A percentile compares a stretch with the other conserved stretches of the same genome.
Evolutionary conservation across 2,888 invertebrate genomes (phyloP).

Genomic region (Halictus quadricinctus): DNA sequence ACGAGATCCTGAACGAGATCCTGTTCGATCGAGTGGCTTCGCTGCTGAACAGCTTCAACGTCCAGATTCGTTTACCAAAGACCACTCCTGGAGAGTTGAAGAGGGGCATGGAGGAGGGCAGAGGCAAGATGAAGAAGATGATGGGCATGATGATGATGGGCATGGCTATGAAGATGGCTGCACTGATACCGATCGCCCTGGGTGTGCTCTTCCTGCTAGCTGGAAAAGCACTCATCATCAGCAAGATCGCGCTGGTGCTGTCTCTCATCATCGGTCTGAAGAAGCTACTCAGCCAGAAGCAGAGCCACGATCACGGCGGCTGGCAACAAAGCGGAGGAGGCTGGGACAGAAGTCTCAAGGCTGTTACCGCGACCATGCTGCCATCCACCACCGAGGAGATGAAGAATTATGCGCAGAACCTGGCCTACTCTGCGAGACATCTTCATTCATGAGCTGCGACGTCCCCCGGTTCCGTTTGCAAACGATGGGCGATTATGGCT

Average conservation of each 20-base stretch:
- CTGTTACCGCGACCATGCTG: constrained; percentile 62
- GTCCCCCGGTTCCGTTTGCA: constrained; percentile 31
- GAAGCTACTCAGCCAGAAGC: constrained; percentile 89
- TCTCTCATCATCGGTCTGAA: constrained; percentile 92
- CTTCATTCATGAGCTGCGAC: constrained; percentile 46
- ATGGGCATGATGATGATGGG: constrained; percentile 97
- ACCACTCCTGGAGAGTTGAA: constrained; percentile 87
- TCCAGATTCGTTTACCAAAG: constrained; percentile 90
- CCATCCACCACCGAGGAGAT: constrained; percentile 73
- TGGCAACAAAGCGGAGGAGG: constrained; percentile 83
- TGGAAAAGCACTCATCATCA: constrained; percentile 93
- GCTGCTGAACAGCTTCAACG: constrained; percentile 89
- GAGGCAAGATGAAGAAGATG: constrained; percentile 95
- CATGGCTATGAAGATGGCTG: constrained; percentile 92
- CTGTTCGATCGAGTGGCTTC: constrained; percentile 88
- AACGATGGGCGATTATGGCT: neutral
- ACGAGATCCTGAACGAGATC: constrained; percentile 87
- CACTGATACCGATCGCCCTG: constrained; percentile 91
- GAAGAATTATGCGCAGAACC: constrained; percentile 84
- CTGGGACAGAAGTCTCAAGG: constrained; percentile 87
- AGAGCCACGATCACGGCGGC: constrained; percentile 82
- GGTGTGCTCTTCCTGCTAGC: constrained; percentile 91
- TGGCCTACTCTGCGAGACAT: constrained; percentile 87
- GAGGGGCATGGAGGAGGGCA: constrained; percentile 90
- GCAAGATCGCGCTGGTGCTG: constrained; percentile 91